Evolutionary conservation across 2,113 vertebrate species (phyloP), one percentile per base, ranked within the genome.

Genomic region (Sturnira hondurensis): DNA sequence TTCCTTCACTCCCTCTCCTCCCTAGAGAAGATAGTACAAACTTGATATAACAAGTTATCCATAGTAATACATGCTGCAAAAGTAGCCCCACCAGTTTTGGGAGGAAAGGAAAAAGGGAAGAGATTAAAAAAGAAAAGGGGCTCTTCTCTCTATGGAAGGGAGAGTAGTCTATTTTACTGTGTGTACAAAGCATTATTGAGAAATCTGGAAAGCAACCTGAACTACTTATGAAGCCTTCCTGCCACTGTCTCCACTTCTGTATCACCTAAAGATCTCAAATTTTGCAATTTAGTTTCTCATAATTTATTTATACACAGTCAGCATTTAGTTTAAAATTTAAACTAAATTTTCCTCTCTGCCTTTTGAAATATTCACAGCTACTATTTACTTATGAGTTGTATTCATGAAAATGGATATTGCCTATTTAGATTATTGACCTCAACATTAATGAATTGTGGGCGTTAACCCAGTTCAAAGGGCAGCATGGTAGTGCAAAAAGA

Each of bases 281-380:
- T 89, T 19, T 70, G 43, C n/a, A 61, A n/a, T 13, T 77, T 19
- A 70, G 45, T 14, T n/a, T 61, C 15, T 90, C 85, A 77, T n/a
- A 67, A 78, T 70, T 85, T 33, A 84, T 58, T 76, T 83, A 50
- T 19, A 70, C 22, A 77, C 16, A 50, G 38, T 68, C 38, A 82
- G 54, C 74, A 94, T 76, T 65, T 83, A 89, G 33, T 47, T 84
- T 19, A 67, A 76, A 89, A 67, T 45, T 89, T 76, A 89, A 94
- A 89, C 22, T 65, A 89, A 94, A 76, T 47, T 89, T 56, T 68
- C 45, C 86, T 83, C 58, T 76, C 58, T 58, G 70, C 50, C 26
- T 47, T 85, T 61, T 68, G 71, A 90, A 94, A 94, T 85, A 31
- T 58, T 77, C 41, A 94, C 4, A 77, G 61, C 43, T 71, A 80